Conservation (phyloP, 2,888 invertebrate genomes). For the Drosophila pullipes region DNA sequence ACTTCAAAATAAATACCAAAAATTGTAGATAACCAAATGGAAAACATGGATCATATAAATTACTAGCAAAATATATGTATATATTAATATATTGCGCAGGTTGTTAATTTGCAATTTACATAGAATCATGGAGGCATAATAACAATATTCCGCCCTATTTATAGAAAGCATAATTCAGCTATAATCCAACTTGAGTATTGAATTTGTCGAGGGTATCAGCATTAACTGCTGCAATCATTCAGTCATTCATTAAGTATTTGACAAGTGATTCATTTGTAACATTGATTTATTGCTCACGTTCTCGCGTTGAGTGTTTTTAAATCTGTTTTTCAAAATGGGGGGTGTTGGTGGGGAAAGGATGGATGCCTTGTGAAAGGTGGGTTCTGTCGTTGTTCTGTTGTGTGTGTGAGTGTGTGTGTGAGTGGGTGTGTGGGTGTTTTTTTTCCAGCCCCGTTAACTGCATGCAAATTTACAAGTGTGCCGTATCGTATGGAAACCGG, state of each 20-base stretch:
- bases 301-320: conserved; percentile 27
- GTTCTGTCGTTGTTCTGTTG: not conserved
- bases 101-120: not conserved
- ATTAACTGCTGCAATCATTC: conserved; percentile 26
- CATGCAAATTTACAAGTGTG: conserved; percentile 61
- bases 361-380: conserved; percentile 29
- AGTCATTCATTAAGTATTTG: conserved; percentile 67
- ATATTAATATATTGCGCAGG: not conserved
- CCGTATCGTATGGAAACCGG: conserved; percentile 12
- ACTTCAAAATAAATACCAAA: not conserved
- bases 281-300: conserved; percentile 70
- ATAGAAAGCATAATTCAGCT: not conserved
- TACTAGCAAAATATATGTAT: not conserved
- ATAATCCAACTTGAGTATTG: not conserved
- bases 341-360: not conserved
- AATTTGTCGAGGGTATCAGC: conserved; percentile 24
- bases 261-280: conserved; percentile 67
- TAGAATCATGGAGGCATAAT: not conserved
- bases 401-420: conserved; percentile 39
- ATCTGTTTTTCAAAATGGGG: not conserved
- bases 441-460: conserved; percentile 43
- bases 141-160: not conserved
- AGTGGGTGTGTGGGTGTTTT: conserved; percentile 48
- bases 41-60: not conserved
- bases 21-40: not conserved